Evolutionary conservation across 2,888 invertebrate genomes (phyloP), one percentile per base, ranked within the genome.

Genomic region (Tubiluchus corallicola): DNA sequence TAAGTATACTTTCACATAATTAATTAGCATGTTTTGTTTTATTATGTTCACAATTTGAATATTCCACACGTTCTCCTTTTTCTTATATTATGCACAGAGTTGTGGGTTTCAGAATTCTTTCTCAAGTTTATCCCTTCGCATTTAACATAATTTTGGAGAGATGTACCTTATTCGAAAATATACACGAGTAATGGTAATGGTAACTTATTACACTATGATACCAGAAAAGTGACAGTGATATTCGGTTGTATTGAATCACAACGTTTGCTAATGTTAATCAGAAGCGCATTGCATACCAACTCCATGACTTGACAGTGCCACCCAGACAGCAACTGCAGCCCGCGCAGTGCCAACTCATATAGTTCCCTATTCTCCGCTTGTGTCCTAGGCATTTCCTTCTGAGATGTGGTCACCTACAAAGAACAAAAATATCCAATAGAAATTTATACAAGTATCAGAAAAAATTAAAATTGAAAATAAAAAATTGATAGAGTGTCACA

Each of bases 281-380:
- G n/a, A n/a, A n/a, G n/a, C n/a, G n/a, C n/a, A 42, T 39, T n/a
- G 13, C 54, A 49, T 50, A 66, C 65, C 55, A 92, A 68, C 67
- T 94, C 92, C 0, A 92, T 90, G 0, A 98, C 84, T 41, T 92
- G 84, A 47, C 83, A 82, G 13, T 92, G 94, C 98, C 96, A 98
- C 49, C 87, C 82, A 0, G 92, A 90, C 3, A 98, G 70, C 44
- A 96, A 70, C 60, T 92, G 92, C 0, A 98, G 69, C 0, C 96
- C 96, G 2, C 84, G 73, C 15, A 98, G 70, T 3, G 92, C 87
- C 49, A 98, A 71, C 57, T 92, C 85, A 0, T 83, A 76, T 2
- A 94, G 82, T 44, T 85, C 81, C 47, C 78, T 76, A 68, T 94
- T 94, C 64, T 96, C 94, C 0, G 72, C 67, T 63, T 94, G 94